Percentiles rank a stretch among this genome's conserved stretches.
These are phyloP conservation scores for Nemoura dubitans DNA, from an alignment of 2,888 invertebrate species.

Conservation along the genomic window DNA sequence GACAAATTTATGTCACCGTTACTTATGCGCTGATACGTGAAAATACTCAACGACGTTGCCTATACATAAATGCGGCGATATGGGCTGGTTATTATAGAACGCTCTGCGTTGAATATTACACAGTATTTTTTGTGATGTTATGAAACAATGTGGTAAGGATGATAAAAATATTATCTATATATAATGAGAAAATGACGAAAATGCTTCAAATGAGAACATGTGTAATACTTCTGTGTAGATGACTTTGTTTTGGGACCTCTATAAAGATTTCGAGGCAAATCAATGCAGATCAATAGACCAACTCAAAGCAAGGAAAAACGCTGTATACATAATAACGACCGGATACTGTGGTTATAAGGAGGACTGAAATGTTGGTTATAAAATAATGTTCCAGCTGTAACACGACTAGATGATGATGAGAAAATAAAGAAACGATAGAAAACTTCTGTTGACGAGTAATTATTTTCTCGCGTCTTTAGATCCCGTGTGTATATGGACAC, in stretches of 20 bases:
- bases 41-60: neutral
- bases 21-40: neutral
- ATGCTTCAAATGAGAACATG: constrained; percentile 41
- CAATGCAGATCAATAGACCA: constrained; percentile 23
- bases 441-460: constrained; percentile 9
- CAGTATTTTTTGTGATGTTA: constrained; percentile 30
- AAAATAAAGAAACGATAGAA: constrained; percentile 42
- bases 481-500: too few species aligned
- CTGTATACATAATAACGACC: neutral
- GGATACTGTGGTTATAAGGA: neutral
- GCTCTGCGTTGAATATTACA: neutral
- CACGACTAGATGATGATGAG: constrained; percentile 42
- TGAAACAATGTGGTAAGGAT: neutral
- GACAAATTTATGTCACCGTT: neutral
- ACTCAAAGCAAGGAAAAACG: neutral
- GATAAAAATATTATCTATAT: constrained; percentile 41
- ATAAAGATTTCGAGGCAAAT: neutral
- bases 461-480: too few species aligned
- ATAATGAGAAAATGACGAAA: constrained; percentile 39
- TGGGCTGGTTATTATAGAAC: too few species aligned
- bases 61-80: too few species aligned
- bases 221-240: neutral
- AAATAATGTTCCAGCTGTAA: constrained; percentile 48
- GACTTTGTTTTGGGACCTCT: neutral
- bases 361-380: constrained; percentile 45